These are phyloP conservation scores for Lepidocyrtoides sp. DNA, from an alignment of 2,888 invertebrate species.

Conservation along the genomic window DNA sequence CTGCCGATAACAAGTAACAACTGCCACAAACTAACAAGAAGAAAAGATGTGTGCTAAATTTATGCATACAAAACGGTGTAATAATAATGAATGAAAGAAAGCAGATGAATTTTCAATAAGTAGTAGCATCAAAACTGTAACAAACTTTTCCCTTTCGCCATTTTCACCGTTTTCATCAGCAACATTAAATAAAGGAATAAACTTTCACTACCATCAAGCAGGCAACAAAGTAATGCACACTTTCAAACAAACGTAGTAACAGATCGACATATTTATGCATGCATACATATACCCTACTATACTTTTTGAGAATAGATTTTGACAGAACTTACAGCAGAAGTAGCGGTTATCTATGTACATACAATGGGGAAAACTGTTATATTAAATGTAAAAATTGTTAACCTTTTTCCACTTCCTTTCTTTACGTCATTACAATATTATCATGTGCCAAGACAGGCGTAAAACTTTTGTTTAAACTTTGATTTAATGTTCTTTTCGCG, in stretches of 20 bases:
- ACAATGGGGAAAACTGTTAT: too few species aligned
- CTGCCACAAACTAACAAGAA: not conserved
- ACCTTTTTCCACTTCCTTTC: slow-evolving; percentile 4
- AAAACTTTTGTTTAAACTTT: slow-evolving; percentile 38
- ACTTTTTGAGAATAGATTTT: too few species aligned
- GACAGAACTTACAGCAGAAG: too few species aligned
- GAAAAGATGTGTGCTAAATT: slow-evolving; percentile 6
- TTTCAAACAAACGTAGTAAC: not conserved
- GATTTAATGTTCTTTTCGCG: slow-evolving; percentile 38
- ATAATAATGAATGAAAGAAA: slow-evolving; percentile 55
- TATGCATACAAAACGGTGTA: not conserved
- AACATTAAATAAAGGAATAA: not conserved
- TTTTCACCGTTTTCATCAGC: not conserved
- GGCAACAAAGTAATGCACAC: not conserved
- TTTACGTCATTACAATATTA: not conserved
- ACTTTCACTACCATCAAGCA: not conserved
- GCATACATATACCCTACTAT: not conserved
- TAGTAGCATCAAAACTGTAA: not conserved
- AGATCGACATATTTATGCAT: not conserved
- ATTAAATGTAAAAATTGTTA: not conserved
- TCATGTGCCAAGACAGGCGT: not conserved
- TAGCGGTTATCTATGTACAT: too few species aligned
- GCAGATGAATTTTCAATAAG: slow-evolving; percentile 64
- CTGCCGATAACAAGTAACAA: slow-evolving; percentile 9
- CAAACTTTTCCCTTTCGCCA: slow-evolving; percentile 53